Evolutionary conservation across 2,888 invertebrate species (phyloP), one percentile per base, ranked within the genome.

Genomic region (Pseudococcus viburni): DNA sequence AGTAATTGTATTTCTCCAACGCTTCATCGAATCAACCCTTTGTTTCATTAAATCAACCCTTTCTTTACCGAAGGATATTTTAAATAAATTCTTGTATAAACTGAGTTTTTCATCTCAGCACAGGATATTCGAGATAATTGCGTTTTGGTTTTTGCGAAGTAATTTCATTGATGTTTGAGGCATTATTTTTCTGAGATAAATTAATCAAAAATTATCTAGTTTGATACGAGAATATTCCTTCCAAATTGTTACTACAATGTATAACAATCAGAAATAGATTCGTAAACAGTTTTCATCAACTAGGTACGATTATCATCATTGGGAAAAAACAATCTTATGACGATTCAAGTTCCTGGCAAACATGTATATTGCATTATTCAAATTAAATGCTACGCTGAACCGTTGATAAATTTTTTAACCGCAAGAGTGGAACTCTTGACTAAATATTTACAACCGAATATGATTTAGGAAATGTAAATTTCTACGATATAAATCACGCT

Each of bases 391-490:
- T 83, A 83, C 80, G 42, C 8, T 46, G 19, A 46, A 46, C 80
- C 33, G 22, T 33, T 33, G 26, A 73, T 83, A 42, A 83, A 83
- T 83, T 83, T 42, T 77, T 83, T 5, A 77, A 83, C 46, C 12
- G 15, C 19, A 12, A 46, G 39, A 19, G 19, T n/a, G 12, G 19
- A 83, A 46, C 80, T 83, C 80, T 19, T 83, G 46, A 42, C 80
- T 46, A 46, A 83, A 83, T 46, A 83, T 42, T 46, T 83, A 22
- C 80, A 9, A 46, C 46, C 1, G 46, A 83, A 83, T 83, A 46
- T 83, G 80, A 83, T 46, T 83, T 83, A 83, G 80, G 42, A 83
- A 83, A 83, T 83, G 80, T 83, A 83, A 83, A 83, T 83, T 42
- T 46, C 19, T 83, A 19, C n/a, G 19, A 83, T 12, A 83, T 83